phyloP scores from a whole-genome alignment of 2,113 vertebrate genomes.

The Ammodytes marinus region DNA sequence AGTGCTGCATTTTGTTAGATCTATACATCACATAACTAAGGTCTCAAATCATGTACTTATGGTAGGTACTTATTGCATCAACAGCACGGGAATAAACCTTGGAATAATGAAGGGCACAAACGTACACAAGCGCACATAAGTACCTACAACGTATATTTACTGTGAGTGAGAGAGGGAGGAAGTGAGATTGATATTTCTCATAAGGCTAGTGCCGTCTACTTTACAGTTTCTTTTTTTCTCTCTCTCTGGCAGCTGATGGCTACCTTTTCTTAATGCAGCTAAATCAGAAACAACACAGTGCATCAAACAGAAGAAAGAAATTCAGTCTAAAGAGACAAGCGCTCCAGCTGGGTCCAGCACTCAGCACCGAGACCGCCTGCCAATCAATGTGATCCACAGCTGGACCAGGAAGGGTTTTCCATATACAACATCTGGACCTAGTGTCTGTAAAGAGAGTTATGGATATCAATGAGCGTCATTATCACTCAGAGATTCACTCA shows the following conservation, averaged over 20 bases:
- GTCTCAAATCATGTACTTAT: conserved; percentile 11
- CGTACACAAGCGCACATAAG: not conserved
- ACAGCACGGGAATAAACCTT: conserved; percentile 3
- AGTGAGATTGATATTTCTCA: not conserved
- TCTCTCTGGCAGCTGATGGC: conserved; percentile 8
- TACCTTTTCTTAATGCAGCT: conserved; percentile 10
- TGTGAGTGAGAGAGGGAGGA: not conserved
- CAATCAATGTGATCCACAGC: conserved; percentile 61
- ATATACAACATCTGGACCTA: conserved; percentile 56
- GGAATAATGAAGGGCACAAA: not conserved
- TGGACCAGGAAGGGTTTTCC: conserved; percentile 55
- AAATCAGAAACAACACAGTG: conserved; percentile 26
- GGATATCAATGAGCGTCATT: conserved; percentile 34
- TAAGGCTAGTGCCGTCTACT: conserved; percentile 5
- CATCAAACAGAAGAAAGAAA: conserved; percentile 42
- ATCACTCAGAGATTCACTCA: conserved; percentile 38
- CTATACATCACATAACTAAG: not conserved
- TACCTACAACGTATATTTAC: not conserved
- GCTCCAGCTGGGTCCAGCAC: conserved; percentile 11
- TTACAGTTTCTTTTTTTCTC: conserved; percentile 10
- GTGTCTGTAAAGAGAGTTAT: conserved; percentile 36
- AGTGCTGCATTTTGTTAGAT: conserved; percentile 8
- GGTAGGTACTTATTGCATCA: not conserved
- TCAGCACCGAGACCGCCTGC: conserved; percentile 33
- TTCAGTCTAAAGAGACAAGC: conserved; percentile 12